Conservation (phyloP, 1,140 invertebrate species). For the Drosophila azteca region DNA sequence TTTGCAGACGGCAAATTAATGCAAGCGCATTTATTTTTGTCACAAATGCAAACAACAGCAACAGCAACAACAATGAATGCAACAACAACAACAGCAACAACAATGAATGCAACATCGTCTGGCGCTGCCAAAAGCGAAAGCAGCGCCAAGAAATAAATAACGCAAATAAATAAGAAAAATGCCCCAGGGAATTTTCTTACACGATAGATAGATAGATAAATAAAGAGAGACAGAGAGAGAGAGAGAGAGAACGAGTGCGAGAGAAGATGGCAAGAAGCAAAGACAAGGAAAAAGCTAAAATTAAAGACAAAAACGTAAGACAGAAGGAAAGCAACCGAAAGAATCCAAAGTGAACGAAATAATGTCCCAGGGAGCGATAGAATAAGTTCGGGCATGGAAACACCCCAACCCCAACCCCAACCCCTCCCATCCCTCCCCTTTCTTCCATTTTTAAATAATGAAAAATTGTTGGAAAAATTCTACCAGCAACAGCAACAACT, state of each 20-base stretch:
- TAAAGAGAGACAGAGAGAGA: constrained; percentile 39
- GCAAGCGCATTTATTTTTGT: constrained; percentile 80
- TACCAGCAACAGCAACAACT: constrained; percentile 41
- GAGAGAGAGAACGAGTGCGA: constrained; percentile 27
- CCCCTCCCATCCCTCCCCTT: no score
- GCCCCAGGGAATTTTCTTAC: constrained; percentile 56
- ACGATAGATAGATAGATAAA: constrained; percentile 5
- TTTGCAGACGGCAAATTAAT: constrained; percentile 79
- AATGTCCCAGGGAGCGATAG: background rate
- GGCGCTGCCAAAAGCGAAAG: constrained; percentile 80
- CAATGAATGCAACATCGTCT: constrained; percentile 52
- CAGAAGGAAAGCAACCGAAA: background rate
- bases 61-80: constrained; percentile 33
- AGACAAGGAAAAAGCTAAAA: constrained; percentile 13
- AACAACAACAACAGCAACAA: constrained; percentile 43
- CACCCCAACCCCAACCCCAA: no score
- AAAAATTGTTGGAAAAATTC: constrained; percentile 62
- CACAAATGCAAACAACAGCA: constrained; percentile 78
- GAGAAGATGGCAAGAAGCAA: background rate
- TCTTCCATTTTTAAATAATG: constrained; percentile 46
- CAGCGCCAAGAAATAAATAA: constrained; percentile 80
- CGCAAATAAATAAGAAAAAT: constrained; percentile 81
- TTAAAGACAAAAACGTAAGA: constrained; percentile 1
- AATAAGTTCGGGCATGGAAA: no score
- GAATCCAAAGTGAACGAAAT: no score